Evolutionary conservation across 2,113 vertebrate genomes (phyloP), one percentile per base, ranked within the genome.

Genomic region (Gymnocephalus cernua): DNA sequence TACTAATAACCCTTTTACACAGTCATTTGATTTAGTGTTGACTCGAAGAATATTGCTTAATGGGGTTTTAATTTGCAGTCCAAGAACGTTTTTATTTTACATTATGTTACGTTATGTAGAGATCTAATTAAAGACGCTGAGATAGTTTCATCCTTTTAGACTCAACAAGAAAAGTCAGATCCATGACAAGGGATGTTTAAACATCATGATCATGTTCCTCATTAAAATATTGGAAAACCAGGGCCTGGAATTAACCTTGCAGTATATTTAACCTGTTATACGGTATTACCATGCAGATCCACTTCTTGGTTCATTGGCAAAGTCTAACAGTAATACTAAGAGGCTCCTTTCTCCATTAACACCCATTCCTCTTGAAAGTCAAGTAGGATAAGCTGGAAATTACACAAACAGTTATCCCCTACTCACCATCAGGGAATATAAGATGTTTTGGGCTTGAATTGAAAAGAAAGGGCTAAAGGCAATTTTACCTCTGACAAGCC

Each of bases 351-450:
- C 82, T 87, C 88, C 84, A 92, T 93, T 91, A 93, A 89, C 72
- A 90, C 78, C 74, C 74, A 83, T 74, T 93, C 75, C 80, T 86
- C 84, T 84, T 87, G 76, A 92, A 94, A 93, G 90, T 92, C 86
- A 86, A 91, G 88, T 82, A 77, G 87, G 82, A 89, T 89, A 86
- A 94, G 89, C 86, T 82, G 76, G 59, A 91, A 92, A 93, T 94
- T 93, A 93, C 85, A 88, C 77, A 91, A 91, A 89, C 85, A 81
- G 75, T 91, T 72, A 92, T 87, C 80, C 87, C 75, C 79, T 72
- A 38, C 87, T 87, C 83, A 44, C 75, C 77, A 85, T 78, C 48
- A 63, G 83, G 81, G 88, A 78, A 89, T 93, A 76, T 88, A 77
- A 29, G 48, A 79, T 82, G 86, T 90, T 93, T 90, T 90, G 83